Percentiles rank a stretch among this genome's conserved stretches.
Conservation (phyloP, 2,888 invertebrate species). For the Congeria kusceri region DNA sequence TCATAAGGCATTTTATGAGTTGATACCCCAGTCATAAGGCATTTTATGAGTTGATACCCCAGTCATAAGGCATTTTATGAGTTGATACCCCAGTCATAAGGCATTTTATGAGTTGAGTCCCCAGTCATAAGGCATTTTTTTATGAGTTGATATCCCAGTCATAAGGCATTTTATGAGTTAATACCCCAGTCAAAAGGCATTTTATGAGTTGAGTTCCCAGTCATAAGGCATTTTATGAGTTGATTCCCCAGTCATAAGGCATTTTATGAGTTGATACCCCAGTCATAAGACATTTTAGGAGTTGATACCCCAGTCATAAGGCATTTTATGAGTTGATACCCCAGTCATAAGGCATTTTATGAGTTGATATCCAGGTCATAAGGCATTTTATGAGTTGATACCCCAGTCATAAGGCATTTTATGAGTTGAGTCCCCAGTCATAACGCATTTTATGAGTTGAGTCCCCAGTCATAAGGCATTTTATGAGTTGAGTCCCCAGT, state of each 20-base stretch:
- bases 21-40: slow-evolving; percentile 82
- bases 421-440: slow-evolving; percentile 80
- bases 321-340: no score
- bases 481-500: no score
- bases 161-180: slow-evolving; percentile 78
- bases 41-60: slow-evolving; percentile 25
- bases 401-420: no score
- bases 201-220: slow-evolving; percentile 81
- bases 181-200: slow-evolving; percentile 67
- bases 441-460: slow-evolving; percentile 77
- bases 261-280: slow-evolving; percentile 11
- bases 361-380: slow-evolving; percentile 75
- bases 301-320: not conserved
- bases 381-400: no score
- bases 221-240: slow-evolving; percentile 79
- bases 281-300: slow-evolving; percentile 52
- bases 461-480: no score
- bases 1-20: slow-evolving; percentile 64
- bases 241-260: no score
- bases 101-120: slow-evolving; percentile 71
- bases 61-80: slow-evolving; percentile 64
- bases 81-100: slow-evolving; percentile 83
- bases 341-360: slow-evolving; percentile 64
- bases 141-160: slow-evolving; percentile 82
- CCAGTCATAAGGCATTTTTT: no score